Base-by-base conservation (phyloP, 2,797 vertebrate genomes). In the Coregonus ussuriensis region DNA sequence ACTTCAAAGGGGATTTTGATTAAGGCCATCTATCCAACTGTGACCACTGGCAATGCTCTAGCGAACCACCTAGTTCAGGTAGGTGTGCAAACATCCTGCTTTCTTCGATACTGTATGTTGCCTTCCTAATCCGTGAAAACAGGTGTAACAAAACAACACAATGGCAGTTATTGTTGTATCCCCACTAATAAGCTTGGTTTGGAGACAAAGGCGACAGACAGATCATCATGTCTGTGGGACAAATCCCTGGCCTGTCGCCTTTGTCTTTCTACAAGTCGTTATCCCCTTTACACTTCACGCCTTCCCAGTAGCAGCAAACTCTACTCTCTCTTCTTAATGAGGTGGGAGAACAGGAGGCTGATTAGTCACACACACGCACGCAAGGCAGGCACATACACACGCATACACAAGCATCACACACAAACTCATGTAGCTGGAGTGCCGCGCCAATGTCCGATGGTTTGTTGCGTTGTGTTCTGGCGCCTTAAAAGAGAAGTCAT, bases 331-430 rank as follows among this genome's bases (percentile, higher is more conserved):
- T 71, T 47, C 66, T 54, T 53, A 25, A 51, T 77, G n/a, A 76
- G 68, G 68, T 74, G 76, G 79, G 78, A 79, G 78, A 81, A 85
- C 59, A 63, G 59, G 21, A 63, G 21, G n/a, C 21, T 63, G 59
- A 63, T 63, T 25, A 25, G 59, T 63, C 3, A 25, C 59, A 63
- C 21, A 13, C 59, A 63, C 59, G 3, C 16, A 4, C 59, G 1
- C 59, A 62, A 41, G 37, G 37, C 37, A 41, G 37, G 37, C 15
- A 5, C 53, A 54, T 15, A 18, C 53, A 56, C 47, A 51, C 47
- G 4, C 16, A 54, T 4, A 56, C 53, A 29, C 59, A 63, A 25
- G 59, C 21, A 25, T 25, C 59, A 18, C 3, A 63, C 53, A 18
- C 59, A 63, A 7, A 25, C 59, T 47, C 41, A 47, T 47, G 41